Conservation (phyloP, 1,140 invertebrate genomes). For the Drosophila varians region DNA sequence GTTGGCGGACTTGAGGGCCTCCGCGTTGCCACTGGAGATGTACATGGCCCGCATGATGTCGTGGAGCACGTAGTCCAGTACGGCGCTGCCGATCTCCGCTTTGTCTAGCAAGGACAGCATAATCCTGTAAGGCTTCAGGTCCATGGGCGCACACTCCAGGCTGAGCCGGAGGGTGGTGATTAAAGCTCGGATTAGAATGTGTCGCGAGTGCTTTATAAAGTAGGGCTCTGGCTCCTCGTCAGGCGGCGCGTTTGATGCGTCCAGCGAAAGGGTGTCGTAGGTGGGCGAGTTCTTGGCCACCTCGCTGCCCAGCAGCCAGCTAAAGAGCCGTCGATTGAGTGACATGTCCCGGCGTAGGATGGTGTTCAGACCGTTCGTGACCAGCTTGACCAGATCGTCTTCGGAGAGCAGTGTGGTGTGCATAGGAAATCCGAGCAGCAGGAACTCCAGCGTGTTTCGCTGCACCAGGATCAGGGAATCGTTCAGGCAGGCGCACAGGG, state of each 20-base stretch:
- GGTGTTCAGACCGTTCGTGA: constrained; percentile 92
- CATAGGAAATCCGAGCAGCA: constrained; percentile 93
- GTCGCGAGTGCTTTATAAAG: constrained; percentile 90
- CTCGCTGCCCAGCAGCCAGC: constrained; percentile 92
- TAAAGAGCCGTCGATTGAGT: constrained; percentile 93
- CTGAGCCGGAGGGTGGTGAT: constrained; percentile 86
- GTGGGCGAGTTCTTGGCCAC: constrained; percentile 86
- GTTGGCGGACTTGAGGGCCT: constrained; percentile 93
- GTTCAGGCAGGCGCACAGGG: constrained; percentile 86
- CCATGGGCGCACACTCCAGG: constrained; percentile 86
- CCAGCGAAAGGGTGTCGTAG: constrained; percentile 66
- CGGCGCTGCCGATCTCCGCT: constrained; percentile 93
- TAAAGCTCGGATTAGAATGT: constrained; percentile 87
- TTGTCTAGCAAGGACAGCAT: constrained; percentile 95
- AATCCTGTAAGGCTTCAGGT: constrained; percentile 92
- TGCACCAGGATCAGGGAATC: constrained; percentile 94
- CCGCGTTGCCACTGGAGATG: constrained; percentile 73
- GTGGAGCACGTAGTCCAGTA: constrained; percentile 93
- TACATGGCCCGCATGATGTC: constrained; percentile 90
- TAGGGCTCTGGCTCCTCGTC: constrained; percentile 85
- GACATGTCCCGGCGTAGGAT: constrained; percentile 96
- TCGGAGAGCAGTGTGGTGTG: constrained; percentile 91
- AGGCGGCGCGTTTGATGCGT: constrained; percentile 25
- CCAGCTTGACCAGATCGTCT: constrained; percentile 90
- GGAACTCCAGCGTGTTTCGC: constrained; percentile 93